Evolutionary conservation across 2,113 vertebrate species (phyloP).

Genomic region (Hypanus sabinus): DNA sequence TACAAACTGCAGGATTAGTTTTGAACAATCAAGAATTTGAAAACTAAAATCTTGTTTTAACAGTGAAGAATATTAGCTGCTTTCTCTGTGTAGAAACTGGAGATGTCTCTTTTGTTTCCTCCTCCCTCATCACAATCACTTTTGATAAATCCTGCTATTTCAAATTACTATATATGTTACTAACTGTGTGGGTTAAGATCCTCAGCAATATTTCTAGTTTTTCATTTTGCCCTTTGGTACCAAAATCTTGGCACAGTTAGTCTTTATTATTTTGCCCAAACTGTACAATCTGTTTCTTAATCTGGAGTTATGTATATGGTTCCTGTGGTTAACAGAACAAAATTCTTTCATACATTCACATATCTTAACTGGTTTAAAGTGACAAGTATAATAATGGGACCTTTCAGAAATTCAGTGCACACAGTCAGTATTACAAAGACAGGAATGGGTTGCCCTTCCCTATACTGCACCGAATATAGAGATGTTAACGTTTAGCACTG

Average conservation of each 20-base stretch:
- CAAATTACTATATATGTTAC: neutral
- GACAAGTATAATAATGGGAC: neutral
- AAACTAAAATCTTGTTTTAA: neutral
- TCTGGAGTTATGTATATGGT: no score
- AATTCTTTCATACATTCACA: neutral
- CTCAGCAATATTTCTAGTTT: neutral
- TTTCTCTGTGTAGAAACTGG: neutral
- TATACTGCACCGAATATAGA: neutral
- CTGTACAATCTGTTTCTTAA: neutral
- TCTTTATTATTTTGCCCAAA: neutral
- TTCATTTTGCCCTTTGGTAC: neutral
- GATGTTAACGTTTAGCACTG: conserved; percentile 10
- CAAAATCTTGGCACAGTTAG: neutral
- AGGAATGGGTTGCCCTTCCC: conserved; percentile 16
- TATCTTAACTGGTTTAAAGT: neutral
- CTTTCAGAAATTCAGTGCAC: conserved; percentile 10
- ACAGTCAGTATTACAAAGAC: conserved; percentile 32
- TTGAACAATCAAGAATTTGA: conserved; percentile 6
- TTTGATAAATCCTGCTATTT: neutral
- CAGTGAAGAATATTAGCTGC: neutral
- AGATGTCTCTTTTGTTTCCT: neutral
- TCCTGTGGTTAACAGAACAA: neutral
- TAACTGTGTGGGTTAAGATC: no score
- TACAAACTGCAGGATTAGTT: neutral
- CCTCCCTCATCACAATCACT: neutral